Evolutionary conservation across 2,797 vertebrate species (phyloP).

Genomic region (Acipenser ruthenus): DNA sequence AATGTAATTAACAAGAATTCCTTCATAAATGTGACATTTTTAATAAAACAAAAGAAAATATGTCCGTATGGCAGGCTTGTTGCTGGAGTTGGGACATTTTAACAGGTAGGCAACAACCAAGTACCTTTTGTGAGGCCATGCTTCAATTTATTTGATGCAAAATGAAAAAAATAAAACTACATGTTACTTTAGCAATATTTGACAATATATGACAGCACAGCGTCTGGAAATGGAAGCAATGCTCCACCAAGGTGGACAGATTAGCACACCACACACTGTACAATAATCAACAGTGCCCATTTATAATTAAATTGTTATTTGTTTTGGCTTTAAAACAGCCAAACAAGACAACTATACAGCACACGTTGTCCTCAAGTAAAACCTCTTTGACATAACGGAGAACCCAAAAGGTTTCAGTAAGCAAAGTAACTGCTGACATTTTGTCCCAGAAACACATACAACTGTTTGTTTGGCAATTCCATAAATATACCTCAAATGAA

Average conservation of each 20-base stretch:
- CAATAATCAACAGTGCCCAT: constrained; percentile 51
- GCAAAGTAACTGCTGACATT: constrained; percentile 40
- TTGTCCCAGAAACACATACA: constrained; percentile 45
- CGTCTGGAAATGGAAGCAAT: constrained; percentile 61
- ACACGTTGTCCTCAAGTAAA: constrained; percentile 36
- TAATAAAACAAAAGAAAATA: no score
- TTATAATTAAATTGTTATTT: constrained; percentile 53
- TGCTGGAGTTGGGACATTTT: neutral
- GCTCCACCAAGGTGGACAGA: constrained; percentile 54
- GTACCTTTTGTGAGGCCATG: constrained; percentile 52
- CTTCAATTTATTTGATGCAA: constrained; percentile 63
- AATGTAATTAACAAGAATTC: no score
- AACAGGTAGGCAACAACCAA: constrained; percentile 7
- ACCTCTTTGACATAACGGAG: constrained; percentile 21
- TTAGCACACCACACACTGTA: constrained; percentile 66
- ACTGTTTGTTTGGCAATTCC: constrained; percentile 54
- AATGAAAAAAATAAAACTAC: constrained; percentile 28
- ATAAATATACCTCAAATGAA: constrained; percentile 48
- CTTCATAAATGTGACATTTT: no score
- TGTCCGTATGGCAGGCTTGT: no score
- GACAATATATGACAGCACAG: constrained; percentile 71
- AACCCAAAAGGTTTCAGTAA: constrained; percentile 40
- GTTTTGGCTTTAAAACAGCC: constrained; percentile 68
- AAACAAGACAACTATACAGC: constrained; percentile 57
- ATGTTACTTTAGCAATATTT: constrained; percentile 55